Percentiles rank a stretch among this genome's conserved stretches.
Conservation (phyloP, 1,140 invertebrate genomes). For the Drosophila subpulchrella region DNA sequence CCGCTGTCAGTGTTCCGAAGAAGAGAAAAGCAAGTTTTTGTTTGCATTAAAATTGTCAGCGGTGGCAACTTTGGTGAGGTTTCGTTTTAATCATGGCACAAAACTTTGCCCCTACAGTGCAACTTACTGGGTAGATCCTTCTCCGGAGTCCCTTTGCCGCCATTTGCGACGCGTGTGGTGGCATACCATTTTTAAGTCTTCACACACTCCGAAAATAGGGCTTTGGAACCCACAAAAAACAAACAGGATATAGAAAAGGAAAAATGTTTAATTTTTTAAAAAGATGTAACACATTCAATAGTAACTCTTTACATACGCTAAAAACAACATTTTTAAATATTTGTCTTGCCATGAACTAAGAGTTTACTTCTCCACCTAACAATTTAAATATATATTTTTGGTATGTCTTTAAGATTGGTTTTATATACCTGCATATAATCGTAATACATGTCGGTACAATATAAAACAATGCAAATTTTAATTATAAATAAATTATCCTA, state of each 20-base stretch:
- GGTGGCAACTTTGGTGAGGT: conserved; percentile 53
- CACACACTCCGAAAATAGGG: conserved; percentile 5
- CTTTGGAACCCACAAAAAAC: no score
- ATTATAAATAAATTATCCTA: no score
- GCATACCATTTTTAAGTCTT: conserved; percentile 8
- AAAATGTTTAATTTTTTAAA: not conserved
- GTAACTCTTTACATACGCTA: not conserved
- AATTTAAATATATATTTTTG: no score
- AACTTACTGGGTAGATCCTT: conserved; percentile 7
- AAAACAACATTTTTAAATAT: no score
- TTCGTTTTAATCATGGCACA: conserved; percentile 65
- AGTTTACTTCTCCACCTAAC: no score
- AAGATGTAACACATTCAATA: not conserved
- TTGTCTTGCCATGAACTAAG: no score
- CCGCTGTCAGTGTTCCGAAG: conserved; percentile 14
- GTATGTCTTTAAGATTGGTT: no score
- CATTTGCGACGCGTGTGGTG: conserved; percentile 25
- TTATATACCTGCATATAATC: no score
- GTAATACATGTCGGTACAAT: no score
- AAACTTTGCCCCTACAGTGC: conserved; percentile 46
- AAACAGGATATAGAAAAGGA: no score
- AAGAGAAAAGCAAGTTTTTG: conserved; percentile 31
- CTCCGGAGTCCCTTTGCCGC: not conserved
- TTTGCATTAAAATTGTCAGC: conserved; percentile 76
- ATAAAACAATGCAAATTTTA: no score